Conservation (phyloP, 37 sponge, comb jelly and placozoan species). For the Axinella damicornis region DNA sequence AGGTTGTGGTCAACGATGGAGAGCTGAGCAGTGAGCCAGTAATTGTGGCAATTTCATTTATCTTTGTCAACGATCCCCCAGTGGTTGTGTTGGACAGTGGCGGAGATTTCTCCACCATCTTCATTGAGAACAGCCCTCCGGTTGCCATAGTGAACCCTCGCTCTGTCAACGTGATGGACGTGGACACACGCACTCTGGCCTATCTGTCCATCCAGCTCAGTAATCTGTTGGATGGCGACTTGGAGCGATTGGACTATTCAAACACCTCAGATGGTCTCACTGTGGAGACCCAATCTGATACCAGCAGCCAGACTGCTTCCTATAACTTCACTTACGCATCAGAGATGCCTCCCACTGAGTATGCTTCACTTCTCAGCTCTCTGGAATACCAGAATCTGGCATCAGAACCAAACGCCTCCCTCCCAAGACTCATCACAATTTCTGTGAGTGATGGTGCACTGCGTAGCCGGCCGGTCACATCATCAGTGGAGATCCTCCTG, state of each 20-base stretch:
- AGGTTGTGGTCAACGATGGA: conserved; percentile 65
- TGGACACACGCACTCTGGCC: conserved; percentile 53
- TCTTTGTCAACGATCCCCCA: conserved; percentile 62
- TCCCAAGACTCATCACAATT: conserved; percentile 34
- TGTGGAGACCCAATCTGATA: not conserved
- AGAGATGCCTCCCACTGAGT: not conserved
- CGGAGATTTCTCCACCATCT: conserved; percentile 18
- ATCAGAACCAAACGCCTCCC: conserved; percentile 45
- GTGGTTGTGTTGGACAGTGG: conserved; percentile 11
- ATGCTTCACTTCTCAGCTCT: conserved; percentile 9
- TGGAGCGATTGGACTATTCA: conserved; percentile 33
- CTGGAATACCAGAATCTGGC: conserved; percentile 56
- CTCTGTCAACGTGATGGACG: conserved; percentile 41
- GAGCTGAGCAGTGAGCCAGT: conserved; percentile 31
- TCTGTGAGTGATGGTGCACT: conserved; percentile 44
- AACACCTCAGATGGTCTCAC: conserved; percentile 2
- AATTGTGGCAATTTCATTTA: conserved; percentile 17
- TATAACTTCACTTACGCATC: conserved; percentile 16
- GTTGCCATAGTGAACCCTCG: conserved; percentile 43
- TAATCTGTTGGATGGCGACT: conserved; percentile 26
- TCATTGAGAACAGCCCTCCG: conserved; percentile 39
- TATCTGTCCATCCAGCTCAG: conserved; percentile 14
- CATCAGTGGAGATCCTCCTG: conserved; percentile 20
- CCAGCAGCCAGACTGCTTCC: not conserved
- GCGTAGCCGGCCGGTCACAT: conserved; percentile 1